phyloP scores from a whole-genome alignment of 2,797 vertebrate species.

The Lithobates sylvaticus region DNA sequence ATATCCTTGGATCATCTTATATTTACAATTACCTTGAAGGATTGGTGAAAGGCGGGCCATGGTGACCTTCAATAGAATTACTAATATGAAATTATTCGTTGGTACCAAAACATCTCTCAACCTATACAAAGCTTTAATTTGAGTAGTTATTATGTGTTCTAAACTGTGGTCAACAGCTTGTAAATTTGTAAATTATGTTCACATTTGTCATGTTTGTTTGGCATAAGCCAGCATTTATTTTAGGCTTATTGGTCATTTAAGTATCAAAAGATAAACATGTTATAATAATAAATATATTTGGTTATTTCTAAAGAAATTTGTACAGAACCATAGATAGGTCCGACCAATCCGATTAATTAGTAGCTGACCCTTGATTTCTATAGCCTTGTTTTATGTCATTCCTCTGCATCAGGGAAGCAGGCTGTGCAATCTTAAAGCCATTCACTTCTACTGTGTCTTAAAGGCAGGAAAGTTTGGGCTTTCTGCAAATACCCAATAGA shows the following conservation, averaged over 20 bases:
- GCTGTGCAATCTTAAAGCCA: conserved; percentile 29
- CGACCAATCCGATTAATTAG: background rate
- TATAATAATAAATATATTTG: background rate
- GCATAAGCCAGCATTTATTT: background rate
- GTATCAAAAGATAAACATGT: background rate
- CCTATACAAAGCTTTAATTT: background rate
- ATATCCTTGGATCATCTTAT: too few relatives aligned
- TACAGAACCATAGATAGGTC: too few relatives aligned
- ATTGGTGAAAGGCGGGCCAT: too few relatives aligned
- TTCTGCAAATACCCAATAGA: conserved; percentile 71
- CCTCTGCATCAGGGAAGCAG: conserved; percentile 19
- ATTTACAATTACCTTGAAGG: too few relatives aligned
- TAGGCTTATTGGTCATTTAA: background rate
- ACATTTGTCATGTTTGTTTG: too few relatives aligned
- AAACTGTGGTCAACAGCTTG: background rate
- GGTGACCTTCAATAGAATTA: too few relatives aligned
- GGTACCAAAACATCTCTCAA: too few relatives aligned
- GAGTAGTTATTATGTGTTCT: background rate
- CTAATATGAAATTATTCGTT: too few relatives aligned
- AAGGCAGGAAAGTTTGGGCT: conserved; percentile 72
- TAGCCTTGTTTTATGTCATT: conserved; percentile 13
- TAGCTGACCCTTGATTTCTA: background rate
- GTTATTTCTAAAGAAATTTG: background rate
- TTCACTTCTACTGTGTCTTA: conserved; percentile 67
- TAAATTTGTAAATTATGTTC: too few relatives aligned